Evolutionary conservation across 2,113 vertebrate genomes (phyloP), one percentile per base, ranked within the genome.

Genomic region (Crotalus tigris): DNA sequence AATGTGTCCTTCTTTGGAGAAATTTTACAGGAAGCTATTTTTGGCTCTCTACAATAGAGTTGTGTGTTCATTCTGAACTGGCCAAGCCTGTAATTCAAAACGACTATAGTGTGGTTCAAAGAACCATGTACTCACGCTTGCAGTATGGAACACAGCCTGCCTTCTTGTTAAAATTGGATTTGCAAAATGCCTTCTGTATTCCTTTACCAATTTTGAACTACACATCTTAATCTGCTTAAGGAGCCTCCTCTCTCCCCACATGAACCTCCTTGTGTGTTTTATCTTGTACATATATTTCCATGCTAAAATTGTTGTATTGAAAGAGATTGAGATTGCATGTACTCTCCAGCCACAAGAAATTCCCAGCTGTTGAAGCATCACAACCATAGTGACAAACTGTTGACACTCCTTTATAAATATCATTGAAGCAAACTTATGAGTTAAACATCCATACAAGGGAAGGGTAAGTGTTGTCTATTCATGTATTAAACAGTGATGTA

Each of bases 51-150:
- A 49, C 0, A 0, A 3, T 29, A 93, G 15, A 59, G 51, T 54
- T 93, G 4, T n/a, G 91, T 49, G 85, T 58, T 91, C 91, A 93
- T 95, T 95, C 88, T 93, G 75, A 58, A 29, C 15, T 81, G 87
- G 90, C 87, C 95, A 8, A 5, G n/a, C 94, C 15, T 92, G 54
- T 94, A 91, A 92, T 94, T 69, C 89, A 92, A 61, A 92, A 93
- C 91, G 94, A 90, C 93, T 93, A 7, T 53, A 12, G 61, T 92
- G 88, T 94, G 92, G 57, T 91, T 96, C 92, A 93, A 95, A 96
- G 92, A 90, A 64, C 26, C 12, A 88, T 95, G 88, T 1, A 21
- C 61, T 95, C 49, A 64, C 85, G 64, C 24, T 95, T 2, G 9
- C 0, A 0, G 57, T 87, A 46, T 93, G 88, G 17, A 94, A 59